These are phyloP conservation scores for Idaea straminata DNA, from an alignment of 2,888 invertebrate species.

Conservation along the genomic window DNA sequence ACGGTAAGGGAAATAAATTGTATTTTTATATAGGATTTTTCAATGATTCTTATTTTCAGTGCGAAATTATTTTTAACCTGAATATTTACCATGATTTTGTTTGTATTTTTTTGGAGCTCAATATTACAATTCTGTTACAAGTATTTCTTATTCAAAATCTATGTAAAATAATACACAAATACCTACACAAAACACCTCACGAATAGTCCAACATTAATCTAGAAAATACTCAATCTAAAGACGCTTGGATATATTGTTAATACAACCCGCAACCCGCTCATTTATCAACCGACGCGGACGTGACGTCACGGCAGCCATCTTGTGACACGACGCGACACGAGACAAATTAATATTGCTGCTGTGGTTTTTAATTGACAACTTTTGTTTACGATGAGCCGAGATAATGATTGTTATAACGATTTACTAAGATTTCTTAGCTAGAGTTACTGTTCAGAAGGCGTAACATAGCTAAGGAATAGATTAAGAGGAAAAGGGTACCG, in stretches of 20 bases:
- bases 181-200: neutral
- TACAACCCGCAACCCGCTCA: slow-evolving; percentile 28
- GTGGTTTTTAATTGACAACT: slow-evolving; percentile 19
- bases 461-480: too few relatives aligned
- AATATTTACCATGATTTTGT: too few relatives aligned
- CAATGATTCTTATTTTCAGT: too few relatives aligned
- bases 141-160: neutral
- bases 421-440: neutral
- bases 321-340: slow-evolving; percentile 29
- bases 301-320: slow-evolving; percentile 34
- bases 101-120: too few relatives aligned
- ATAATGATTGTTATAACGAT: slow-evolving; percentile 1
- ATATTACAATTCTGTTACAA: too few relatives aligned
- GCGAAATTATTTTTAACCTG: too few relatives aligned
- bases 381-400: neutral
- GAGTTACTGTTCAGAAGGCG: neutral
- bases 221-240: slow-evolving; percentile 13
- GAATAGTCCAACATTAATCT: slow-evolving; percentile 21
- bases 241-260: slow-evolving; percentile 17
- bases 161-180: neutral
- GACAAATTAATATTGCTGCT: slow-evolving; percentile 37
- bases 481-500: too few relatives aligned
- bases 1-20: too few relatives aligned
- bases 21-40: neutral
- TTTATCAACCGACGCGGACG: slow-evolving; percentile 46